Base-by-base conservation (phyloP, 2,888 invertebrate genomes). In the Beris morrisii region DNA sequence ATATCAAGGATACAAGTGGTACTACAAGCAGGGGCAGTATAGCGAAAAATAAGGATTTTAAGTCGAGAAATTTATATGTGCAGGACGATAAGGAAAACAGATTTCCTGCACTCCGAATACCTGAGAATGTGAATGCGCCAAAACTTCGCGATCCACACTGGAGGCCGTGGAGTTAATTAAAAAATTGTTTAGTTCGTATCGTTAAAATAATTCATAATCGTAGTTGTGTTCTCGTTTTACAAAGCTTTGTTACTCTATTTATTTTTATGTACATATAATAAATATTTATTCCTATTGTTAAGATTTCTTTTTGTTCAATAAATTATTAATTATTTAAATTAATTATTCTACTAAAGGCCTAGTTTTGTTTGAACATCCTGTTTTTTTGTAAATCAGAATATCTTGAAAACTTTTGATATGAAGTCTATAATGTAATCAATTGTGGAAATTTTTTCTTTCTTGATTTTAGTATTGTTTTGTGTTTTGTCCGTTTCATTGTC, bases 401-500 rank as follows among this genome's bases (percentile, higher is more conserved):
- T 22, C 15, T 61, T 61, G 46, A 65, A 13, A 32, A 58, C 15
- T 43, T 22, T 55, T 13, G 45, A n/a, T 5, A 64, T 44, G 45
- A 64, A 55, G 30, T 55, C 48, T 32, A 55, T 28, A 43, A 64
- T 9, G 50, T 56, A 65, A 32, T 55, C 50, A 7, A 65, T 31
- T 28, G 50, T 50, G 6, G 56, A 50, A n/a, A 44, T n/a, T 55
- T 50, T 50, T 15, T 64, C 53, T 45, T 64, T 64, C 9, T 64
- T 54, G 22, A 43, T 52, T 46, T 64, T 64, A n/a, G 44, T 30
- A 32, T 45, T 54, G 15, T 50, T 12, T n/a, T 64, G 13, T 5
- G 54, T 64, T 64, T 54, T 61, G 38, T 61, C 52, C n/a, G 50
- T 45, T 28, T 55, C 61, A 22, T 52, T 48, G 44, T 53, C 65